Evolutionary conservation across 1,140 invertebrate species (phyloP), one percentile per base, ranked within the genome.

Genomic region (Lineus longissimus): DNA sequence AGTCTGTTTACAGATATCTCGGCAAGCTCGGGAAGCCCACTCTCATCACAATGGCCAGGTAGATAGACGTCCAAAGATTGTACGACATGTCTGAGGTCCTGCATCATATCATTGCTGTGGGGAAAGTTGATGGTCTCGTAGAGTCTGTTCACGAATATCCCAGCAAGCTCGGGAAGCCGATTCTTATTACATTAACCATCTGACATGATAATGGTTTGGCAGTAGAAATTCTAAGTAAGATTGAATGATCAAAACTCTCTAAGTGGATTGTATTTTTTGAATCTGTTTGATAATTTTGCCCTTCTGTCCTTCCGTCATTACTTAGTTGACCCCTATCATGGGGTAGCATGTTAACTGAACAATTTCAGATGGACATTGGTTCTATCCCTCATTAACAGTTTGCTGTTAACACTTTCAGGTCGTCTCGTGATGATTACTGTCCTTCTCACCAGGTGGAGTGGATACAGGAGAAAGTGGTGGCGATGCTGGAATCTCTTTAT

Each of bases 371-470:
- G n/a, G n/a, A n/a, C n/a, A n/a, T n/a, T n/a, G n/a, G n/a, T n/a
- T n/a, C n/a, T n/a, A n/a, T n/a, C n/a, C n/a, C n/a, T n/a, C n/a
- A n/a, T n/a, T n/a, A n/a, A n/a, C 43, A 30, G 51, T 43, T 57
- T 55, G 27, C 56, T 57, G 7, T 70, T 74, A 7, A 36, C 15
- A n/a, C 15, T 51, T 76, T 55, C 59, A 81, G 87, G 72, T 94
- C 92, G 0, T 89, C 89, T 57, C 85, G 88, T n/a, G 93, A 95
- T 73, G 92, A 93, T 60, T 95, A 94, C 75, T 94, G 91, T 75
- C 93, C 93, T 1, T 73, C 82, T 11, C 85, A 90, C 70, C 86
- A 89, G 73, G 90, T 92, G 31, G 75, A 90, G 22, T 81, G 81
- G 40, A 91, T 92, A 55, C 88, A 91, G 75, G 80, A 85, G 7